These are phyloP conservation scores for Melinaea menophilus DNA, from an alignment of 2,888 invertebrate species.

Conservation along the genomic window DNA sequence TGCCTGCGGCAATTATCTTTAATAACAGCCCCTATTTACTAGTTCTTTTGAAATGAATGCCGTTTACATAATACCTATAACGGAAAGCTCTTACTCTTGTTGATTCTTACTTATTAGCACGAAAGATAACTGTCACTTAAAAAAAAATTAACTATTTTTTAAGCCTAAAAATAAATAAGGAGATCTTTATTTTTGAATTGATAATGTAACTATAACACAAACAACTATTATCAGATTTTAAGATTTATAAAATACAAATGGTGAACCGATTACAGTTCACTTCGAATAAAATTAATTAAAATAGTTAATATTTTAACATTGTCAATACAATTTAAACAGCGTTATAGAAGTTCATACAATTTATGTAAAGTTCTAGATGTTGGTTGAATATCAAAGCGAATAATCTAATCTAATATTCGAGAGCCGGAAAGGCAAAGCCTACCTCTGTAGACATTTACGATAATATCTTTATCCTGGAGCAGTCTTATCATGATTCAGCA, in stretches of 20 bases:
- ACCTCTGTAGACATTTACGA: neutral
- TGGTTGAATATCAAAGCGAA: constrained; percentile 5
- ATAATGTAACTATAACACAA: no score
- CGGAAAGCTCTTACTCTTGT: no score
- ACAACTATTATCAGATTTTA: no score
- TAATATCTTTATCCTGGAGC: constrained; percentile 9
- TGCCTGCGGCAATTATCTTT: constrained; percentile 27
- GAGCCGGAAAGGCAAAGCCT: constrained; percentile 5
- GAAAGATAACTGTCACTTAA: no score
- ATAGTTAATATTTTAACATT: no score
- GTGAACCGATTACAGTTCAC: neutral
- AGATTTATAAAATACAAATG: neutral
- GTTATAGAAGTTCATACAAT: neutral
- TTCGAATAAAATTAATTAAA: neutral
- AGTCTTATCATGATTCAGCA: constrained; percentile 1
- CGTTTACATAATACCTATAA: constrained; percentile 3
- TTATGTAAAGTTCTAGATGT: neutral
- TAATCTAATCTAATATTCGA: constrained; percentile 6
- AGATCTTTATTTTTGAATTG: no score
- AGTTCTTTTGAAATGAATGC: constrained; percentile 1
- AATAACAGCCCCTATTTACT: neutral
- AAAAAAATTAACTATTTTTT: no score
- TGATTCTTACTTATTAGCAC: no score
- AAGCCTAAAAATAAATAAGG: no score
- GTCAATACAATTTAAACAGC: no score